Evolutionary conservation across 2,888 invertebrate genomes (phyloP).

Genomic region (Agrotis exclamationis): DNA sequence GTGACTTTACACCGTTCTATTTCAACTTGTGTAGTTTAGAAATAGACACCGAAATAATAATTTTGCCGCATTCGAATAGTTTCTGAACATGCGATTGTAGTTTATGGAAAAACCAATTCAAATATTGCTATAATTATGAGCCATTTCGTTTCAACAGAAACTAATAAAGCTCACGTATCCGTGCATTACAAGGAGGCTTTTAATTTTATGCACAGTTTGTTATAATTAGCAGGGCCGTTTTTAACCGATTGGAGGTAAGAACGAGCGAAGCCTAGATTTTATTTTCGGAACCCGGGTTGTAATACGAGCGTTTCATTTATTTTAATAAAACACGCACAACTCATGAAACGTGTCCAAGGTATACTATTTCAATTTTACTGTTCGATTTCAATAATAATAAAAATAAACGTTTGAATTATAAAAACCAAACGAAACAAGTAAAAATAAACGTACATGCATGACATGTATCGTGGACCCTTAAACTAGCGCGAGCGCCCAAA

Average conservation of each 20-base stretch:
- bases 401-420: too few relatives aligned
- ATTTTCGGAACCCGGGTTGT: neutral
- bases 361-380: too few relatives aligned
- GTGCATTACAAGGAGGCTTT: conserved; percentile 77
- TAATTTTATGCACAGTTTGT: conserved; percentile 63
- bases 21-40: conserved; percentile 51
- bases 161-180: conserved; percentile 82
- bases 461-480: too few relatives aligned
- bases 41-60: conserved; percentile 78
- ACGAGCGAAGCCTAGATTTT: neutral
- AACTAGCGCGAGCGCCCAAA: too few relatives aligned
- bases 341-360: too few relatives aligned
- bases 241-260: neutral
- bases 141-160: conserved; percentile 83
- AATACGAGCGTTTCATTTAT: too few relatives aligned
- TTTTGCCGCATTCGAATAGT: conserved; percentile 83
- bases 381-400: too few relatives aligned
- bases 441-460: too few relatives aligned
- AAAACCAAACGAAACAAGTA: too few relatives aligned
- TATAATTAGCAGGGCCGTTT: conserved; percentile 21
- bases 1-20: conserved; percentile 46
- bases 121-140: conserved; percentile 87
- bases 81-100: conserved; percentile 83
- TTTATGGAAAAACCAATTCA: conserved; percentile 85
- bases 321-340: too few relatives aligned